phyloP scores from a whole-genome alignment of 2,113 vertebrate species.

The Argyrosomus japonicus region DNA sequence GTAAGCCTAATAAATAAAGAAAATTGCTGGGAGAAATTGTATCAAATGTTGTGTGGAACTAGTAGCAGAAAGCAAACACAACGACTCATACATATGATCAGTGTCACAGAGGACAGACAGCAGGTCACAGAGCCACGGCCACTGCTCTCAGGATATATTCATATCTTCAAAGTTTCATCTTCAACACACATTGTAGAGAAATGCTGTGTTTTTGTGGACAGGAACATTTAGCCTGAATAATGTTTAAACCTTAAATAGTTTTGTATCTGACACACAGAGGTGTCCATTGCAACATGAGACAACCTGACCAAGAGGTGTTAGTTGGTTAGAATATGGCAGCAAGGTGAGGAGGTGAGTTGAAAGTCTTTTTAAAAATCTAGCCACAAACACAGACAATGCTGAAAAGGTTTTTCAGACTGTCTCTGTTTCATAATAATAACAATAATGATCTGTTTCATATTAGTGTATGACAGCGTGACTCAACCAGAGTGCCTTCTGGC shows the following conservation, averaged over 20 bases:
- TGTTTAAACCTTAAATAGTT: background rate
- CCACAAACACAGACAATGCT: too few species aligned
- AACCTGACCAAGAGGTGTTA: background rate
- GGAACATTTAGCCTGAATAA: background rate
- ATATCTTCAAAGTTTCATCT: background rate
- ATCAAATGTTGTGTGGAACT: background rate
- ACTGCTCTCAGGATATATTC: background rate
- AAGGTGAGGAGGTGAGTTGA: too few species aligned
- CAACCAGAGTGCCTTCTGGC: too few species aligned
- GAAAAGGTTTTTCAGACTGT: background rate
- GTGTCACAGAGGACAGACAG: background rate
- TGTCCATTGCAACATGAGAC: background rate
- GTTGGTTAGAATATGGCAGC: background rate
- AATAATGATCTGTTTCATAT: background rate
- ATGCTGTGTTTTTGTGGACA: background rate
- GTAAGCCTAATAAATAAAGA: too few species aligned
- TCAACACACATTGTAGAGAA: background rate
- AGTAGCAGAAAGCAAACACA: background rate
- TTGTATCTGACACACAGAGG: background rate
- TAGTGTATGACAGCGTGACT: too few species aligned
- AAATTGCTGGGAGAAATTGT: background rate
- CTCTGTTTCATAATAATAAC: background rate
- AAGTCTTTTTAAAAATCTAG: too few species aligned
- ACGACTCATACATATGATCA: background rate
- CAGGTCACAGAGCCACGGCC: background rate